Base-by-base conservation (phyloP, 2,113 vertebrate genomes). In the Neotoma lepida region DNA sequence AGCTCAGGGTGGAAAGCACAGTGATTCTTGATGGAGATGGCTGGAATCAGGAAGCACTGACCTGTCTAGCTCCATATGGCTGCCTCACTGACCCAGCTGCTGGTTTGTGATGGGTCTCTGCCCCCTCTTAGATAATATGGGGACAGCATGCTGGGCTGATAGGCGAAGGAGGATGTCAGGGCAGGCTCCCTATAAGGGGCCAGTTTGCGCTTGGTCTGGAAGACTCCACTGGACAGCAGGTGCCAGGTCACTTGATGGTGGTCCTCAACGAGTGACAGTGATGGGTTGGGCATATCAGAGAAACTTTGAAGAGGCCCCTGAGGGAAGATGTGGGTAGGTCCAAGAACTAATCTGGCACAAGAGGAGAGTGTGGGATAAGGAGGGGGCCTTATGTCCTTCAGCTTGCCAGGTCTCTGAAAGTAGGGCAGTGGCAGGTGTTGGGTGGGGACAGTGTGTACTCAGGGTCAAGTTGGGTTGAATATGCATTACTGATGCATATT, bases 161-260 rank as follows among this genome's bases (percentile, higher is more conserved):
- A 54, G 44, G 46, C 15, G 18, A 33, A 58, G 30, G 35, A 46
- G 3, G 61, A 13, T 30, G 68, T 26, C 18, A 49, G 28, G 28
- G 6, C 22, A 1, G 44, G 41, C 4, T n/a, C 61, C 63, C 33
- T n/a, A 12, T 4, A 7, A 61, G 49, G 17, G 0, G 1, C 4
- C 15, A 18, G 35, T 17, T 39, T 4, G 35, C 15, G 18, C 68
- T 35, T 39, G 30, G 15, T 58, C 58, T 10, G 9, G 68, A 66
- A 66, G 12, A 6, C 39, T 44, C 22, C 6, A 3, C 2, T 33
- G 3, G 6, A 6, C 30, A 26, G 35, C 1, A 13, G 82, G 39
- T 35, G n/a, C 24, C 0, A 30, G 81, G 93, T 84, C 54, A 24
- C 1, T 35, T 44, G 0, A 15, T 14, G 35, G 61, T 33, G 63